Evolutionary conservation across 2,113 vertebrate genomes (phyloP).

Genomic region (Callithrix jacchus): DNA sequence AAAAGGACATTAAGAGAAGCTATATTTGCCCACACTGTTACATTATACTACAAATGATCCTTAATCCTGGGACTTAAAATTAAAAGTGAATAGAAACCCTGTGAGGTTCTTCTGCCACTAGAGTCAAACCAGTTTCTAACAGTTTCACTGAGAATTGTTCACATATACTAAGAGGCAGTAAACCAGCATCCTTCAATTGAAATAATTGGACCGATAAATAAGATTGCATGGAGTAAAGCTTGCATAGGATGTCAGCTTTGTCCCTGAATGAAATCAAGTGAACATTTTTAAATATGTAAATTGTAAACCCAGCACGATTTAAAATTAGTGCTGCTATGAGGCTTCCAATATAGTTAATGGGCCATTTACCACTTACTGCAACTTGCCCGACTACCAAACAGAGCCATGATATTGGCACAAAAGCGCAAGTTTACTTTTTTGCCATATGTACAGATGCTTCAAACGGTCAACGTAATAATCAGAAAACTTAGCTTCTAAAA

Average conservation of each 20-base stretch:
- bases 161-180: conserved; percentile 49
- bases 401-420: conserved; percentile 21
- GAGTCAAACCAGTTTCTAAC: conserved; percentile 39
- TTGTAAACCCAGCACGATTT: conserved; percentile 71
- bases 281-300: conserved; percentile 71
- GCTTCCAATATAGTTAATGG: conserved; percentile 64
- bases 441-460: conserved; percentile 6
- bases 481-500: conserved; percentile 20
- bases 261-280: conserved; percentile 38
- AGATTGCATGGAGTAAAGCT: conserved; percentile 56
- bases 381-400: conserved; percentile 52
- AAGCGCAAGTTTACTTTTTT: conserved; percentile 32
- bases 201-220: conserved; percentile 74
- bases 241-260: conserved; percentile 54
- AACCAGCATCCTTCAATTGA: conserved; percentile 68
- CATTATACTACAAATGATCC: conserved; percentile 46
- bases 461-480: background rate
- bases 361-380: conserved; percentile 65
- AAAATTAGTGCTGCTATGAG: conserved; percentile 66
- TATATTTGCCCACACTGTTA: conserved; percentile 60
- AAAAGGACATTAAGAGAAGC: conserved; percentile 59
- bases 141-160: conserved; percentile 54
- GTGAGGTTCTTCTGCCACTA: conserved; percentile 48
- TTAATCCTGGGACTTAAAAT: conserved; percentile 73
- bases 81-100: conserved; percentile 47